A percentile compares a stretch with the other conserved stretches of the same genome.
phyloP scores from a whole-genome alignment of 2,797 vertebrate species.

The Benthosema pterotum region DNA sequence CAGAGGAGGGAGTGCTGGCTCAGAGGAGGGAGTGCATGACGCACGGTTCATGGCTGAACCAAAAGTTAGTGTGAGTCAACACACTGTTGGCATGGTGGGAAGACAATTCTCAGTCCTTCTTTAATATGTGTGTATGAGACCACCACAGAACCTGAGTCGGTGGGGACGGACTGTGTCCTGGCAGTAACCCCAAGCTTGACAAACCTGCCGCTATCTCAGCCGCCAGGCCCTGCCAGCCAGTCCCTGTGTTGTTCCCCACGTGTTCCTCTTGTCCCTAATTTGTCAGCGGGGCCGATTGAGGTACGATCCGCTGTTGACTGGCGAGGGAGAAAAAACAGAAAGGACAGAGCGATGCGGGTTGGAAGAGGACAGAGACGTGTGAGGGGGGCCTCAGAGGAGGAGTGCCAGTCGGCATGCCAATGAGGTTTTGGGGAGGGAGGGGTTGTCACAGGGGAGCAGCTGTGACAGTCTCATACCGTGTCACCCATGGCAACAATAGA shows the following conservation, averaged over 20 bases:
- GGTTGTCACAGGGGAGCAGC: constrained; percentile 34
- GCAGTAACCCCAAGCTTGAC: constrained; percentile 34
- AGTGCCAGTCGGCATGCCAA: neutral
- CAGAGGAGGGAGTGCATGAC: no score
- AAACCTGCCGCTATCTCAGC: constrained; percentile 27
- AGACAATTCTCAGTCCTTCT: no score
- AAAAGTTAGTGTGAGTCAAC: no score
- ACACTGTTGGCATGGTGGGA: no score
- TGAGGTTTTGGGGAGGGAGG: constrained; percentile 37
- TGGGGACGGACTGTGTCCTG: constrained; percentile 18
- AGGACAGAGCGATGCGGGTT: constrained; percentile 10
- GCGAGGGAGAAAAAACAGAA: constrained; percentile 31
- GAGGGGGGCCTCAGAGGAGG: constrained; percentile 5
- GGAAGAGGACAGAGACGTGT: constrained; percentile 10
- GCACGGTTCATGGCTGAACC: no score
- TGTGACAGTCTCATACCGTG: constrained; percentile 41
- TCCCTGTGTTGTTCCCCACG: constrained; percentile 3
- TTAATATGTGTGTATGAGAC: no score
- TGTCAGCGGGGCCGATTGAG: constrained; percentile 32
- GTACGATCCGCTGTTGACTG: constrained; percentile 17
- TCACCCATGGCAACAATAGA: constrained; percentile 39
- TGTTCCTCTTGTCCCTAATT: constrained; percentile 37
- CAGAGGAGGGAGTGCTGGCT: no score
- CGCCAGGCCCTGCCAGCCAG: constrained; percentile 31
- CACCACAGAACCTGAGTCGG: no score